phyloP scores from a whole-genome alignment of 2,113 vertebrate genomes.

The Pluvianellus socialis region DNA sequence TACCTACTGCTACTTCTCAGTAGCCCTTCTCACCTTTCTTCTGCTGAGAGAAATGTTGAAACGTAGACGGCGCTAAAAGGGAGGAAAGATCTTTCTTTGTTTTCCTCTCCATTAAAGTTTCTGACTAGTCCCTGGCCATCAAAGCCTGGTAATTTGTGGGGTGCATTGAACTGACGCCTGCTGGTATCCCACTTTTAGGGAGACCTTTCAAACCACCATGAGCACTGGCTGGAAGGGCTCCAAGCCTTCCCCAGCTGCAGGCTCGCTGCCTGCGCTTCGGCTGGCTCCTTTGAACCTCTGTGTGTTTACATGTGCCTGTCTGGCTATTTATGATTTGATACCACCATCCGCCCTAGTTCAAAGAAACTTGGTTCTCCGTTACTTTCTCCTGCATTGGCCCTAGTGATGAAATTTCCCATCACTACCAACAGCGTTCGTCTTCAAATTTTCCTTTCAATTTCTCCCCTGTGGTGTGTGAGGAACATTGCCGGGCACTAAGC shows the following conservation, averaged over 20 bases:
- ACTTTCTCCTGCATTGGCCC: neutral
- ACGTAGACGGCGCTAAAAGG: neutral
- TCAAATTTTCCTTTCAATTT: neutral
- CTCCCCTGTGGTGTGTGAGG: neutral
- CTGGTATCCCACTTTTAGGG: neutral
- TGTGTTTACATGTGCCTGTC: neutral
- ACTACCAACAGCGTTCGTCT: neutral
- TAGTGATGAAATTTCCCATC: neutral
- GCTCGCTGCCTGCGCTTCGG: neutral
- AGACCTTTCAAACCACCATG: neutral
- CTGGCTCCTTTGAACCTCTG: neutral
- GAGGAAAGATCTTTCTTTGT: neutral
- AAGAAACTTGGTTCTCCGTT: neutral
- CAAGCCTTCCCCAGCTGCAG: neutral
- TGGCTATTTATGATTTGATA: neutral
- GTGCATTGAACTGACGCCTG: neutral
- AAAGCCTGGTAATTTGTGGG: neutral
- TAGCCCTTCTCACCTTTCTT: neutral
- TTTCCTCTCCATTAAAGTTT: neutral
- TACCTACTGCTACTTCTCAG: neutral
- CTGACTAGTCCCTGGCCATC: neutral
- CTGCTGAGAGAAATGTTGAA: neutral
- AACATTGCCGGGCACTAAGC: neutral
- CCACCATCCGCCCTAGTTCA: neutral
- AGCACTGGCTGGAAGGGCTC: neutral